phyloP scores from a whole-genome alignment of 1,140 invertebrate species.

The Hylaeus volcanicus region DNA sequence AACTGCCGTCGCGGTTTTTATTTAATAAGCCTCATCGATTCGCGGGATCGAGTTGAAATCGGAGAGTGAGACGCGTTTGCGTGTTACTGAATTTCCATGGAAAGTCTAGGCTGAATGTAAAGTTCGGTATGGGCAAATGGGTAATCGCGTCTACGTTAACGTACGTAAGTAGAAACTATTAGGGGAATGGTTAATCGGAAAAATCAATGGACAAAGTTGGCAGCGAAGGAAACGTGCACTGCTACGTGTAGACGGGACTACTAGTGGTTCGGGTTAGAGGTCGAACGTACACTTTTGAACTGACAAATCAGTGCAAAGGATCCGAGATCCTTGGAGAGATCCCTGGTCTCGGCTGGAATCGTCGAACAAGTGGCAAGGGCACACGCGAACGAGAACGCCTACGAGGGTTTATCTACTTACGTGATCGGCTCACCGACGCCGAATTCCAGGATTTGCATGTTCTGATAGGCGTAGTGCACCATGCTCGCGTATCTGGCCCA shows the following conservation, averaged over 20 bases:
- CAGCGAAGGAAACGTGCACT: too few species aligned
- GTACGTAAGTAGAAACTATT: too few species aligned
- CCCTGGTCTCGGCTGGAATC: background rate
- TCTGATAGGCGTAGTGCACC: conserved; percentile 92
- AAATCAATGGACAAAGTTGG: too few species aligned
- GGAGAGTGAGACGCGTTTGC: background rate
- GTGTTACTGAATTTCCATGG: too few species aligned
- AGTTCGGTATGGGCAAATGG: too few species aligned
- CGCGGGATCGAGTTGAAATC: background rate
- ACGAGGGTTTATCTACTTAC: conserved; percentile 80
- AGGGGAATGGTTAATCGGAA: too few species aligned
- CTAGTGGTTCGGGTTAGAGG: too few species aligned
- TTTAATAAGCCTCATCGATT: background rate
- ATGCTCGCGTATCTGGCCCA: conserved; percentile 90
- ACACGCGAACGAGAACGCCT: background rate
- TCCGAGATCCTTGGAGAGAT: background rate
- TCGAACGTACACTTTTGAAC: too few species aligned
- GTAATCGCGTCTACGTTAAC: too few species aligned
- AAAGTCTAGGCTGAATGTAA: too few species aligned
- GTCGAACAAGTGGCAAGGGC: background rate
- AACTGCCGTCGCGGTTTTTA: background rate
- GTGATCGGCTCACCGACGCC: conserved; percentile 85
- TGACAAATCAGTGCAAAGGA: too few species aligned
- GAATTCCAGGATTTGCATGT: conserved; percentile 93
- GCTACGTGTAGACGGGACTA: too few species aligned